Evolutionary conservation across 2,113 vertebrate genomes (phyloP), one percentile per base, ranked within the genome.

Genomic region (Enhydra lutris): DNA sequence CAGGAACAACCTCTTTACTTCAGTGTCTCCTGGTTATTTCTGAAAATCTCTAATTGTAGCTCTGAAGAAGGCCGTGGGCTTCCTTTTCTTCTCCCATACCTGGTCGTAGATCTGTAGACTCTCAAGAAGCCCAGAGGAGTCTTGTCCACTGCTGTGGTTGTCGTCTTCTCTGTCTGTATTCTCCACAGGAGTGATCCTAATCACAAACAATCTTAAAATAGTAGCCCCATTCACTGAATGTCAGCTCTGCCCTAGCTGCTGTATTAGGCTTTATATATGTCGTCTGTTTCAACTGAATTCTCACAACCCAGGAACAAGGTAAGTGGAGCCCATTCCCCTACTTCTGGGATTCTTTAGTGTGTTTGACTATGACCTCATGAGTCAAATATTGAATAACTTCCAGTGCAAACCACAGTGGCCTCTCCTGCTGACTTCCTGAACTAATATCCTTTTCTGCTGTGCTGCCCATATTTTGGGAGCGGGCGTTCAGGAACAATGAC

Each of bases 71-170:
- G 6, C 1, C 17, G 2, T 6, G 4, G 39, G 21, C 7, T 50
- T 78, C 26, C 9, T 69, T 78, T 82, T 47, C 18, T 91, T 84
- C 29, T 71, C 3, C 8, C 6, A 11, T 50, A 1, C 10, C 3
- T 85, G 26, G 42, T 31, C 7, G 11, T 6, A 3, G 5, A 42
- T 9, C 15, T 0, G 0, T 23, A 23, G 15, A 61, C 45, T 76
- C 50, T 83, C 39, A 71, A 21, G 26, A 86, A 78, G 69, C 34
- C 14, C 59, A 23, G 12, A 20, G 20, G 59, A 69, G 29, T 4
- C 18, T 11, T 26, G 15, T 74, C 6, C 57, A 0, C 52, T 78
- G 21, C 6, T 29, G 1, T 17, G 2, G 1, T 36, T 61, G 18
- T 8, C 6, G 10, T 39, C 3, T 39, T 24, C 47, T 88, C 82